These are phyloP conservation scores for Dryadula phaetusa DNA, from an alignment of 2,888 invertebrate species.

Conservation along the genomic window DNA sequence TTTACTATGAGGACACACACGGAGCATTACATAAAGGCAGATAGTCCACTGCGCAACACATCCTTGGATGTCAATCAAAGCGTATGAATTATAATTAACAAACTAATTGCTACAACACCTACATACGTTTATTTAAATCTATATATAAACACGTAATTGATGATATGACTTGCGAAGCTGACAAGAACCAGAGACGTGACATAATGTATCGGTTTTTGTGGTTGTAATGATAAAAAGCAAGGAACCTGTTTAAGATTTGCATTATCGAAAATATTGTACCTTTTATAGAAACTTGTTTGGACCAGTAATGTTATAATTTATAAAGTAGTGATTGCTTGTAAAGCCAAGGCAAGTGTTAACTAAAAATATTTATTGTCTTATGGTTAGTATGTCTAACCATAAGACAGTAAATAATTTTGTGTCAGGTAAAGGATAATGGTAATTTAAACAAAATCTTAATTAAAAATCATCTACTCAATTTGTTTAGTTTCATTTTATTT, in stretches of 20 bases:
- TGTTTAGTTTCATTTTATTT: too few relatives aligned
- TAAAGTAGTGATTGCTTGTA: neutral
- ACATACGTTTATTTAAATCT: neutral
- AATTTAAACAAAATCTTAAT: too few relatives aligned
- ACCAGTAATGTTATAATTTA: neutral
- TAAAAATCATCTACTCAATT: too few relatives aligned
- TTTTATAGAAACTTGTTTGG: conserved; percentile 8
- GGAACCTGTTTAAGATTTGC: neutral
- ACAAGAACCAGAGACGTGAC: conserved; percentile 4
- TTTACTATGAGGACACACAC: neutral
- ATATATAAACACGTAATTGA: conserved; percentile 6
- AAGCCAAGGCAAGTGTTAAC: too few relatives aligned
- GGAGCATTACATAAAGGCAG: neutral
- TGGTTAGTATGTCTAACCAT: too few relatives aligned
- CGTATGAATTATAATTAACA: conserved; percentile 29
- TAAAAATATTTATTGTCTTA: neutral
- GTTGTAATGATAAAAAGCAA: neutral
- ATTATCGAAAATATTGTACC: neutral
- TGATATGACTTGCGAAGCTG: neutral
- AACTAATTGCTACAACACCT: conserved; percentile 22
- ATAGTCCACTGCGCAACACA: neutral
- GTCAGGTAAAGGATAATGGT: too few relatives aligned
- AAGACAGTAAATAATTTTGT: too few relatives aligned
- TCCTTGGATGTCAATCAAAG: conserved; percentile 26
- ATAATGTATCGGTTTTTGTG: conserved; percentile 6